Evolutionary conservation across 2,113 vertebrate species (phyloP).

Genomic region (Leptodactylus fuscus): DNA sequence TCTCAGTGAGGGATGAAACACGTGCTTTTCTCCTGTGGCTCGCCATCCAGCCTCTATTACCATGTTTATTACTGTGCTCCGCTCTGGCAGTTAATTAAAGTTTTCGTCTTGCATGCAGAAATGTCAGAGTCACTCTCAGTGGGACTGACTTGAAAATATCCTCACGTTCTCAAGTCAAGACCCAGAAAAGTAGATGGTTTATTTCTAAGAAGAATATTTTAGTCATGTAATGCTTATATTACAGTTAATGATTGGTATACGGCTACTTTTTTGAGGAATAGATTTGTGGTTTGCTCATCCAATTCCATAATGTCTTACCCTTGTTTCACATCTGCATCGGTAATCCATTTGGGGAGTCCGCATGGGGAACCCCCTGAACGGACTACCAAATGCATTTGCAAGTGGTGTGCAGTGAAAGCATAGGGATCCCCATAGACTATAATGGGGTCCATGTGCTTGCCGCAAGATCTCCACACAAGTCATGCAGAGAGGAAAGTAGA

Average conservation of each 20-base stretch:
- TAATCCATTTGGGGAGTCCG: no score
- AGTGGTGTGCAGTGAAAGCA: no score
- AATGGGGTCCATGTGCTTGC: no score
- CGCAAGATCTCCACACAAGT: no score
- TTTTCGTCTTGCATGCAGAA: constrained; percentile 49
- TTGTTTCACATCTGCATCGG: no score
- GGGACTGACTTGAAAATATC: constrained; percentile 37
- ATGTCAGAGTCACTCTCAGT: constrained; percentile 44
- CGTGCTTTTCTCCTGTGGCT: constrained; percentile 15
- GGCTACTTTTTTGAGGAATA: background rate
- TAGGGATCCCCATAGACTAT: no score
- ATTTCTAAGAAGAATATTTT: background rate
- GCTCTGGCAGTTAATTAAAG: constrained; percentile 51
- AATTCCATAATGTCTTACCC: no score
- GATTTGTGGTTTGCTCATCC: no score
- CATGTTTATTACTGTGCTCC: constrained; percentile 40
- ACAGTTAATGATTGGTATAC: background rate
- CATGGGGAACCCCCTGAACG: no score
- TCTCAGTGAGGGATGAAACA: constrained; percentile 10
- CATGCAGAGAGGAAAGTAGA: no score
- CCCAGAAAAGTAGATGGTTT: background rate
- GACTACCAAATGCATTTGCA: no score
- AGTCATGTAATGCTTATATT: background rate
- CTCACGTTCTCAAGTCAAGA: constrained; percentile 33
- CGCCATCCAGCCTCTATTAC: constrained; percentile 39